Evolutionary conservation across 2,888 invertebrate species (phyloP).

Genomic region (Drosophila helvetica): DNA sequence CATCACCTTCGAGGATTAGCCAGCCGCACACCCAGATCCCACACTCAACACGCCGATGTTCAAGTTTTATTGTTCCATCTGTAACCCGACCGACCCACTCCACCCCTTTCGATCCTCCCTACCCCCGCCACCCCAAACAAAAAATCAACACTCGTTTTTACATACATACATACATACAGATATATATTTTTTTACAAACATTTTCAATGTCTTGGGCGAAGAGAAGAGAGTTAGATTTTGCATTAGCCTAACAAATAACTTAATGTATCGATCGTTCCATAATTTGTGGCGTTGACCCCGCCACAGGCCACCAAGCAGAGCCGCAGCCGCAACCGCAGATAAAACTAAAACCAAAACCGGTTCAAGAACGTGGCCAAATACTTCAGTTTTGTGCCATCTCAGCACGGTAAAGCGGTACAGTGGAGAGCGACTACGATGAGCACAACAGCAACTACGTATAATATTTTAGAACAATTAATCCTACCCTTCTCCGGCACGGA

Average conservation of each 20-base stretch:
- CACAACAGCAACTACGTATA: background rate
- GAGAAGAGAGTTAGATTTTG: conserved; percentile 28
- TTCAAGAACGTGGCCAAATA: conserved; percentile 58
- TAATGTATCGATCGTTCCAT: conserved; percentile 59
- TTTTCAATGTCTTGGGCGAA: conserved; percentile 20
- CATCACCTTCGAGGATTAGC: conserved; percentile 94
- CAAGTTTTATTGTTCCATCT: conserved; percentile 80
- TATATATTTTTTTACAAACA: conserved; percentile 26
- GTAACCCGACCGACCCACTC: background rate
- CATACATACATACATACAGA: conserved; percentile 2
- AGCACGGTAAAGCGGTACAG: conserved; percentile 10
- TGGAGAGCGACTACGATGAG: conserved; percentile 8
- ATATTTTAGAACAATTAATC: conserved; percentile 32
- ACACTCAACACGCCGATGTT: conserved; percentile 44
- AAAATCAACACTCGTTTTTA: background rate
- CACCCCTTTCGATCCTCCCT: conserved; percentile 2
- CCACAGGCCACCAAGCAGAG: conserved; percentile 21
- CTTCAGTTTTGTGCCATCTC: conserved; percentile 21
- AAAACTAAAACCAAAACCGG: conserved; percentile 53
- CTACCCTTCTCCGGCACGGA: conserved; percentile 8
- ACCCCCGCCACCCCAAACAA: background rate
- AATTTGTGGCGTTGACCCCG: conserved; percentile 25
- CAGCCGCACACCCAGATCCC: background rate
- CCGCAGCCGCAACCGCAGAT: background rate
- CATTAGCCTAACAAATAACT: conserved; percentile 58